Conservation (phyloP, 1,140 invertebrate genomes). For the Drosophila ironensis region DNA sequence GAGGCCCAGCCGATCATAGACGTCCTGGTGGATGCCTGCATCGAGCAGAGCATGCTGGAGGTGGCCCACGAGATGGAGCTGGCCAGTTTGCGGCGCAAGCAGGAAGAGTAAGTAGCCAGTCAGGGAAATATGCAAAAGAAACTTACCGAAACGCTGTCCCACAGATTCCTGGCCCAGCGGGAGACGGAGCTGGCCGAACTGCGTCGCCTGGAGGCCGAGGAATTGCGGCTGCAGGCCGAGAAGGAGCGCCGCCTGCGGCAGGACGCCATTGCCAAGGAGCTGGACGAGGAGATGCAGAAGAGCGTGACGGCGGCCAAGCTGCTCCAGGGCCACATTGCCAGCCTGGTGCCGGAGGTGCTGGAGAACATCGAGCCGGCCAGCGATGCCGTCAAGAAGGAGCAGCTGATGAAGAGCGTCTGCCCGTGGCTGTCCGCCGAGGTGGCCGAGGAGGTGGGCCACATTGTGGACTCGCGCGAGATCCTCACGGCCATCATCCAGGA, state of each 20-base stretch:
- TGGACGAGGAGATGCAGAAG: slow-evolving; percentile 84
- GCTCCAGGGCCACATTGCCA: slow-evolving; percentile 91
- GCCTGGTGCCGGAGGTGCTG: slow-evolving; percentile 91
- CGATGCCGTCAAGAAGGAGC: slow-evolving; percentile 82
- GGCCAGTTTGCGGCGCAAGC: slow-evolving; percentile 88
- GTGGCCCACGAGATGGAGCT: slow-evolving; percentile 91
- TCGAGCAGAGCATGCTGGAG: slow-evolving; percentile 93
- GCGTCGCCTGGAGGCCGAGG: slow-evolving; percentile 88
- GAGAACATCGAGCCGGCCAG: slow-evolving; percentile 85
- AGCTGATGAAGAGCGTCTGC: slow-evolving; percentile 91
- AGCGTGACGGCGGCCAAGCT: slow-evolving; percentile 91
- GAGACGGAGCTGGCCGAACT: slow-evolving; percentile 91
- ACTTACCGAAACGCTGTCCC: not conserved
- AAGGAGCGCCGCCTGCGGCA: slow-evolving; percentile 82
- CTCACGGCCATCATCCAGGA: slow-evolving; percentile 90
- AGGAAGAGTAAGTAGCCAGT: slow-evolving; percentile 83
- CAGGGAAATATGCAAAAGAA: no score
- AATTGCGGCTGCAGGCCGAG: slow-evolving; percentile 85
- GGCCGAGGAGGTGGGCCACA: slow-evolving; percentile 88
- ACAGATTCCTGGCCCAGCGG: slow-evolving; percentile 87
- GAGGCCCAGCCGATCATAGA: slow-evolving; percentile 94
- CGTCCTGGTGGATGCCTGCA: slow-evolving; percentile 92
- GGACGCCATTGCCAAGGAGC: slow-evolving; percentile 71
- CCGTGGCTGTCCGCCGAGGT: slow-evolving; percentile 94
- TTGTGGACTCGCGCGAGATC: slow-evolving; percentile 90